phyloP scores from a whole-genome alignment of 1,140 invertebrate species.

The Cherax destructor region DNA sequence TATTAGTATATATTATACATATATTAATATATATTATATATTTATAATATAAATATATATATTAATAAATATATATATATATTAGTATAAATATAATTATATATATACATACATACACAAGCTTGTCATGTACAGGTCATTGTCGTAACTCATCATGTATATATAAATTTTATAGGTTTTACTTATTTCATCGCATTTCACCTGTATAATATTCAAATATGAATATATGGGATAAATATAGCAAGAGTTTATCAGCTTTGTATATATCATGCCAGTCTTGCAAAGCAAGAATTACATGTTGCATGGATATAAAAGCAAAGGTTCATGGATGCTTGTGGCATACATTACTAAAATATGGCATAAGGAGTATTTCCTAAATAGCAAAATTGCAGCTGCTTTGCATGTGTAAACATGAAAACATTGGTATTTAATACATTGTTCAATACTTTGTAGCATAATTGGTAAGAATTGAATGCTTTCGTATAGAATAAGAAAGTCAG shows the following conservation, averaged over 20 bases:
- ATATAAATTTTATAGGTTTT: conserved; percentile 60
- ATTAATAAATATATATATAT: conserved; percentile 22
- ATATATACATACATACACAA: conserved; percentile 17
- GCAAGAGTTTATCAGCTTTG: conserved; percentile 58
- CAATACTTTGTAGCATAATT: conserved; percentile 52
- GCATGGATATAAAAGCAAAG: conserved; percentile 46
- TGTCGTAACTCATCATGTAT: conserved; percentile 50
- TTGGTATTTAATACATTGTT: conserved; percentile 25
- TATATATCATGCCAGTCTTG: conserved; percentile 66
- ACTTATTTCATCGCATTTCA: conserved; percentile 65
- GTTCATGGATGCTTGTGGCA: conserved; percentile 21
- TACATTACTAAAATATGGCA: neutral
- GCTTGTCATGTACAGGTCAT: conserved; percentile 58
- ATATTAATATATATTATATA: neutral
- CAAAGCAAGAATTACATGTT: conserved; percentile 68
- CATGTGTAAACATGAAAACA: conserved; percentile 29
- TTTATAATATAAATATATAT: conserved; percentile 29
- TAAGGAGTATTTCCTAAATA: conserved; percentile 15
- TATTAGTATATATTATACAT: no score
- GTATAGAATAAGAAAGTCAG: neutral
- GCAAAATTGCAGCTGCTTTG: conserved; percentile 30
- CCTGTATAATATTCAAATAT: conserved; percentile 68
- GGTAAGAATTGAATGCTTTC: conserved; percentile 26
- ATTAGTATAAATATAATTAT: neutral
- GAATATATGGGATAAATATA: conserved; percentile 64